These are phyloP conservation scores for Urocynchramus pylzowi DNA, from an alignment of 2,113 vertebrate species.

Conservation along the genomic window DNA sequence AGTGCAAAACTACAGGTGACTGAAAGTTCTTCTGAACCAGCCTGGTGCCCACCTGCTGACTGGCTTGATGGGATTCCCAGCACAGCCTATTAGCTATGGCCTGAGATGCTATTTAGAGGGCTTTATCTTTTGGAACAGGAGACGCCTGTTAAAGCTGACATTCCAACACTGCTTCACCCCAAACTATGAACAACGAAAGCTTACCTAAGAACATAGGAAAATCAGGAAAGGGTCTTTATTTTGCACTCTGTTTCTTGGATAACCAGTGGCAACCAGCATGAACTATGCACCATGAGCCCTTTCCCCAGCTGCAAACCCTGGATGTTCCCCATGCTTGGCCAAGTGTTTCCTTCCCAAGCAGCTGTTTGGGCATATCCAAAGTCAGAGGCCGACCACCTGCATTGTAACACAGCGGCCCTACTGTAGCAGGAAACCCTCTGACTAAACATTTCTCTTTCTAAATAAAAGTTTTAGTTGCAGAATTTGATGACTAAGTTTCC, in stretches of 20 bases:
- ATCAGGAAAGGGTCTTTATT: not conserved
- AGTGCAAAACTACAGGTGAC: not conserved
- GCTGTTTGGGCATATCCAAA: not conserved
- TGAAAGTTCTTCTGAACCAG: not conserved
- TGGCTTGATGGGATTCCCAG: not conserved
- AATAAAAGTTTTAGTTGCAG: not conserved
- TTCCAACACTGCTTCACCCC: not conserved
- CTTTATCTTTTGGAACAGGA: not conserved
- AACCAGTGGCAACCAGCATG: accelerated
- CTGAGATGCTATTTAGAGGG: not conserved
- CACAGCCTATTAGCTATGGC: not conserved
- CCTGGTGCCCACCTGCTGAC: not conserved
- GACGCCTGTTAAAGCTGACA: not conserved
- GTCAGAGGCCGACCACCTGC: not conserved
- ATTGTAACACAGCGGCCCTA: not conserved
- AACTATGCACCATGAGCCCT: accelerated
- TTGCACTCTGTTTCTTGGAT: not conserved
- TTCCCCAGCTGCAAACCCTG: not conserved
- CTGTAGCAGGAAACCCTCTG: not conserved
- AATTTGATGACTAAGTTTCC: not conserved
- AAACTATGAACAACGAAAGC: not conserved
- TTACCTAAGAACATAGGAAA: not conserved
- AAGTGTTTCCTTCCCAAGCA: not conserved
- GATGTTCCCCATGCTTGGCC: not conserved
- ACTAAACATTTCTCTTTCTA: not conserved